These are phyloP conservation scores for Drosophila vallismaia DNA, from an alignment of 2,888 invertebrate species.

Conservation along the genomic window DNA sequence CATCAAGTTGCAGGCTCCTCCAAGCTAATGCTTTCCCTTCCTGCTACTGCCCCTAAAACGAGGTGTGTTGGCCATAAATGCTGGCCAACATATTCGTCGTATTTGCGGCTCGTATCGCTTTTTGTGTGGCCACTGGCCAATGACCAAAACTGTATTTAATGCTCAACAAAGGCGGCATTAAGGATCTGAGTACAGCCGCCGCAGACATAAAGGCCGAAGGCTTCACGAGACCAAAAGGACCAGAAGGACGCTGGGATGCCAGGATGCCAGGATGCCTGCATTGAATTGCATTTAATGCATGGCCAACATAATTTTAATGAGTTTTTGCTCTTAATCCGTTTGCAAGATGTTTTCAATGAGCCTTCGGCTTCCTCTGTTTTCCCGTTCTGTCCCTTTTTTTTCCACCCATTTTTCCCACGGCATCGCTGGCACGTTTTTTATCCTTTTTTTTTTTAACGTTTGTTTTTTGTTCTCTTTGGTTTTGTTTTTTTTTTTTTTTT, in stretches of 20 bases:
- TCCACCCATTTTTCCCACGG: slow-evolving; percentile 7
- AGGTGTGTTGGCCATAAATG: not conserved
- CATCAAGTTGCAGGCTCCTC: not conserved
- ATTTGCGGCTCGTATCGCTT: not conserved
- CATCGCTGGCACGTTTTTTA: slow-evolving; percentile 24
- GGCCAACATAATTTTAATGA: slow-evolving; percentile 81
- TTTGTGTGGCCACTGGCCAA: slow-evolving; percentile 24
- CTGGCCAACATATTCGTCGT: not conserved
- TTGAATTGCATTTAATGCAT: slow-evolving; percentile 78
- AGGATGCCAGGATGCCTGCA: slow-evolving; percentile 48
- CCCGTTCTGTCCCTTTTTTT: not conserved
- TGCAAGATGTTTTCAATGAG: slow-evolving; percentile 76
- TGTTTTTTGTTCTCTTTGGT: slow-evolving; percentile 1
- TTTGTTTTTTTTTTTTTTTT: slow-evolving; percentile 20
- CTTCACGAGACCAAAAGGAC: slow-evolving; percentile 1
- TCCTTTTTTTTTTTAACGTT: slow-evolving; percentile 5
- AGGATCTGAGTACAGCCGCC: slow-evolving; percentile 31
- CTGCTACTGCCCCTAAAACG: not conserved
- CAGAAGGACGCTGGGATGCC: not conserved
- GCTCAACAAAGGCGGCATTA: slow-evolving; percentile 61
- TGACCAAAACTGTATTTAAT: slow-evolving; percentile 47
- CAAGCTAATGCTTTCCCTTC: too few relatives aligned
- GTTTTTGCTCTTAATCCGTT: slow-evolving; percentile 78
- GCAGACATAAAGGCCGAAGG: slow-evolving; percentile 15
- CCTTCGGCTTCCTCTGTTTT: slow-evolving; percentile 45